Evolutionary conservation across 92 coral and sea anemone genomes (phyloP).

Genomic region (Bergia sp.): DNA sequence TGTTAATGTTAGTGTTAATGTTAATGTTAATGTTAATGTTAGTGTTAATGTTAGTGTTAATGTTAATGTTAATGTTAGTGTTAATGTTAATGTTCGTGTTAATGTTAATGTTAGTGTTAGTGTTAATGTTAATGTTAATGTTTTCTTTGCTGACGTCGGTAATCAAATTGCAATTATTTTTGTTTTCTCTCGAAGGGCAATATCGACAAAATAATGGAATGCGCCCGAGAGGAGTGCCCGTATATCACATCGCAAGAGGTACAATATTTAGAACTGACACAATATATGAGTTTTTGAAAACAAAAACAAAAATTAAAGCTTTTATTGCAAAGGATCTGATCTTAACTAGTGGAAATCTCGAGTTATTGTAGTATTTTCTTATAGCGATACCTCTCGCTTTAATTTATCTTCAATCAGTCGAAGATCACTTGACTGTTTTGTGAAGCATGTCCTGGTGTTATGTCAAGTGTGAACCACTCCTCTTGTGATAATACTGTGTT

Average conservation of each 20-base stretch:
- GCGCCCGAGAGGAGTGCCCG: constrained; percentile 94
- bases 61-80: too few relatives aligned
- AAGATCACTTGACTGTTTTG: background rate
- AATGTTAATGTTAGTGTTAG: too few relatives aligned
- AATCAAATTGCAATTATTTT: background rate
- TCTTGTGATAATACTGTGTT: background rate
- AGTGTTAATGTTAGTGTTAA: too few relatives aligned
- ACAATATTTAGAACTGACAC: background rate
- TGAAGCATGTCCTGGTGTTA: background rate
- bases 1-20: too few relatives aligned
- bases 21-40: too few relatives aligned
- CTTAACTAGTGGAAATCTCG: background rate
- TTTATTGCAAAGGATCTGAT: background rate
- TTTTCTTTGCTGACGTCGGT: background rate
- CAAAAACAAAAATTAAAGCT: background rate
- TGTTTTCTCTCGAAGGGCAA: constrained; percentile 65
- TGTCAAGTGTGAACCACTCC: background rate
- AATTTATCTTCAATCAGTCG: background rate
- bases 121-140: background rate
- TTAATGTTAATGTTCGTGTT: too few relatives aligned
- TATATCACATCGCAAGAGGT: constrained; percentile 89
- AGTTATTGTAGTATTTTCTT: too few relatives aligned
- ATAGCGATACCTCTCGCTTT: background rate
- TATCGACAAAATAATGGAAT: constrained; percentile 80
- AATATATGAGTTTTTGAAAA: background rate